Base-by-base conservation (phyloP, 2,113 vertebrate genomes). In the Hydrochoerus hydrochaeris region DNA sequence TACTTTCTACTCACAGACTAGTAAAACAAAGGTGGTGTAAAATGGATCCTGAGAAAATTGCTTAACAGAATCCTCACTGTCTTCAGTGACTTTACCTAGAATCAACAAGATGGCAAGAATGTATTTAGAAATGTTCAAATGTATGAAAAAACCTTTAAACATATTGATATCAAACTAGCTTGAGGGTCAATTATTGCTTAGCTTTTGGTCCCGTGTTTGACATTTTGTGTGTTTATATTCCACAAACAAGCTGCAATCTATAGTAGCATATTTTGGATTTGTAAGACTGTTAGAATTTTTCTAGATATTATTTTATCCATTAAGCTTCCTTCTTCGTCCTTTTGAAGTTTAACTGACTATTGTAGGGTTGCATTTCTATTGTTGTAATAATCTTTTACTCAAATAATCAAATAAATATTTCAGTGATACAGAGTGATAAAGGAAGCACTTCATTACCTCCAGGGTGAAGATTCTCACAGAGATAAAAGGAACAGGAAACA, bases 371-470 rank as follows among this genome's bases (percentile, higher is more conserved):
- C 30, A 81, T 81, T 90, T 32, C 92, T 94, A 88, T 71, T 95
- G 85, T 91, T 82, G 75, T 80, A 58, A 65, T 90, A 88, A 97
- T 96, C 86, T 91, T 97, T 97, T 97, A 97, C 96, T 96, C 92
- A 97, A 94, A 95, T 94, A 97, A 97, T 97, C 94, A 83, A 96
- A 98, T 98, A 95, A 96, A 97, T 97, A 97, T 98, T 98, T 97
- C 84, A 97, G 75, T 85, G 91, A 86, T 63, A 82, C 92, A 78
- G 65, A 94, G 62, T 69, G 90, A 93, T 92, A 96, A 91, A 97
- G 91, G 96, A 96, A 97, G 63, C 62, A 58, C 89, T 97, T 95
- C 86, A 95, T 97, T 97, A 95, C 65, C 94, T 97, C 75, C 73
- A 60, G 94, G 85, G 63, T 94, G 88, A 95, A 94, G 96, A 97